Base-by-base conservation (phyloP, 2,888 invertebrate species). In the Peribatodes rhomboidaria region DNA sequence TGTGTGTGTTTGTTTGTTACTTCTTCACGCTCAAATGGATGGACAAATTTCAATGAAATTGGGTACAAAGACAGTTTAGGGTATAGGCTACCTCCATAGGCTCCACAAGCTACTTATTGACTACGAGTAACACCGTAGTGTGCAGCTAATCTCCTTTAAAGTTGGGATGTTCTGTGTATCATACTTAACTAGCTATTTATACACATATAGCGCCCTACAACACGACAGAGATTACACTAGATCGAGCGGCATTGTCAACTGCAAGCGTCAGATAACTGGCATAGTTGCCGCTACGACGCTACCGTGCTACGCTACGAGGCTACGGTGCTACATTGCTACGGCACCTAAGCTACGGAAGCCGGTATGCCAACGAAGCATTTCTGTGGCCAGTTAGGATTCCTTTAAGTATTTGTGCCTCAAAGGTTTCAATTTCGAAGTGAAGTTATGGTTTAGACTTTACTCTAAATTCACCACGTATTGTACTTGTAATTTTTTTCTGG, bases 211-310 rank as follows among this genome's bases (percentile, higher is more conserved):
- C n/a, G 9, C 31, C 35, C 16, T 50, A 31, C 53, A 33, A 53
- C 33, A 27, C 37, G 39, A 59, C 44, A 42, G 67, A 60, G 71
- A 70, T 70, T 70, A 71, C 61, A 54, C 59, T 66, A 66, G 68
- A 69, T 70, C 67, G 61, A 68, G 57, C 67, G 42, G 65, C 69
- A 68, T 70, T 72, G 72, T 71, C 71, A 66, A 67, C 70, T 68
- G 63, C 67, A 42, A 55, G 67, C 61, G 61, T 59, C 64, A 69
- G 70, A 71, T 71, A 70, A 61, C 67, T 57, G 55, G 61, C 65
- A 70, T 71, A 68, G 68, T 68, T 70, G 39, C 18, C 44, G 47
- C 27, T 35, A 41, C 55, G 55, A 55, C 41, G 27, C 54, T 47
- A 47, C 50, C 16, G 31, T 10, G 9, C 44, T 44, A 44, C 44